Conservation (phyloP, 2,113 vertebrate species). For the Ginglymostoma cirratum region DNA sequence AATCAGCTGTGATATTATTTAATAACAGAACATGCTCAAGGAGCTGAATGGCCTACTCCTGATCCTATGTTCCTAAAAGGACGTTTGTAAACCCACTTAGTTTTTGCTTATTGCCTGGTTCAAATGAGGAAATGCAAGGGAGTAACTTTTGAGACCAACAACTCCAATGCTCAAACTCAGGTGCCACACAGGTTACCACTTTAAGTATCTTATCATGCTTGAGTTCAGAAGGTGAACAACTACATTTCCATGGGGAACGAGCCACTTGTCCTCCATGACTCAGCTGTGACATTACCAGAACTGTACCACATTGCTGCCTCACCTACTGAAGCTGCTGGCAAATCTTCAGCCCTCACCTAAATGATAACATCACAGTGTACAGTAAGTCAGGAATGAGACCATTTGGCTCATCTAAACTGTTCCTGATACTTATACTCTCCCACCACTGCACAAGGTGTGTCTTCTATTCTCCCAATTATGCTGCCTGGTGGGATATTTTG, state of each 20-base stretch:
- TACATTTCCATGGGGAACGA: background rate
- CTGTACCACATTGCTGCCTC: background rate
- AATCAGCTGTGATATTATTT: no score
- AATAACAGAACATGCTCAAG: no score
- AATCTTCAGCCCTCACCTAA: background rate
- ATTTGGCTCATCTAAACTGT: background rate
- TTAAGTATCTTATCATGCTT: background rate
- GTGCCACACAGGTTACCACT: background rate
- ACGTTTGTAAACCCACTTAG: no score
- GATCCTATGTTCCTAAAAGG: no score
- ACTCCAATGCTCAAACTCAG: background rate
- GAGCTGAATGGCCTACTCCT: no score
- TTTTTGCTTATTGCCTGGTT: conserved; percentile 24
- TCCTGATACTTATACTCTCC: background rate
- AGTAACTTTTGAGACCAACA: conserved; percentile 36
- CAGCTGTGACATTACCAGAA: background rate
- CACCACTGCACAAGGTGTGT: background rate
- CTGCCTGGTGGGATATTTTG: background rate
- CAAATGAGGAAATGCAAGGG: conserved; percentile 44
- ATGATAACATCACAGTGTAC: background rate
- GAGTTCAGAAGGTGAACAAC: background rate
- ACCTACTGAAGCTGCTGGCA: background rate
- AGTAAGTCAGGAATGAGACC: background rate
- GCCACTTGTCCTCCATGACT: background rate
- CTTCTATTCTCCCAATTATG: background rate